Base-by-base conservation (phyloP, 2,113 vertebrate species). In the Pterocles orientalis region DNA sequence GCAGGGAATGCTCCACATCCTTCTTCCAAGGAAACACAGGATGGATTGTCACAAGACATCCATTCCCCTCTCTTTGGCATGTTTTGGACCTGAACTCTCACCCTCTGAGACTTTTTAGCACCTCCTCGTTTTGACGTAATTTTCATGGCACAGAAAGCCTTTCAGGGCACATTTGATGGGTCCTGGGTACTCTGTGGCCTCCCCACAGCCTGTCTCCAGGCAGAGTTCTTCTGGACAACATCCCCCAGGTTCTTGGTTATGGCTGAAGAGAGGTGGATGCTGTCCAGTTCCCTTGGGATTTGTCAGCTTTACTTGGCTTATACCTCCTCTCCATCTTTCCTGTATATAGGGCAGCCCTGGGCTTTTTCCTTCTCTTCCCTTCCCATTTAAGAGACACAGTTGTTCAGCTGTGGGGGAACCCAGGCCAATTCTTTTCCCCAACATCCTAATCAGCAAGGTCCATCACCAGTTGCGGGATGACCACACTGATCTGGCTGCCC, bases 401-500 rank as follows among this genome's bases (percentile, higher is more conserved):
- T 72, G 15, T 34, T 73, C 36, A 90, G 24, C 36, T 51, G 57
- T 33, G 43, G 41, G 33, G 25, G 23, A 16, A 69, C 8, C 8
- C 12, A 29, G 31, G 12, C 8, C 18, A 56, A 16, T 4, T 47
- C 6, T 62, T 91, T 58, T 54, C n/a, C 82, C 13, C 57, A 54
- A 18, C 34, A 36, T 62, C 9, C 15, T 19, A 39, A 1, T n/a
- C 33, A 75, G 7, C 18, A 60, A 79, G 20, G 23, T 58, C 56
- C 5, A 0, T 45, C 50, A 69, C 9, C 15, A 36, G 17, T 8
- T 78, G 10, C 39, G 0, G 0, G 56, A 47, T 54, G 21, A 53
- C 15, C 62, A 50, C 4, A 31, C 19, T 70, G 6, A 1, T 54
- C n/a, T 36, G 75, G 13, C 23, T 61, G 21, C 28, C 28, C 50